Base-by-base conservation (phyloP, 1,140 invertebrate species). In the Solenopsis fugax region DNA sequence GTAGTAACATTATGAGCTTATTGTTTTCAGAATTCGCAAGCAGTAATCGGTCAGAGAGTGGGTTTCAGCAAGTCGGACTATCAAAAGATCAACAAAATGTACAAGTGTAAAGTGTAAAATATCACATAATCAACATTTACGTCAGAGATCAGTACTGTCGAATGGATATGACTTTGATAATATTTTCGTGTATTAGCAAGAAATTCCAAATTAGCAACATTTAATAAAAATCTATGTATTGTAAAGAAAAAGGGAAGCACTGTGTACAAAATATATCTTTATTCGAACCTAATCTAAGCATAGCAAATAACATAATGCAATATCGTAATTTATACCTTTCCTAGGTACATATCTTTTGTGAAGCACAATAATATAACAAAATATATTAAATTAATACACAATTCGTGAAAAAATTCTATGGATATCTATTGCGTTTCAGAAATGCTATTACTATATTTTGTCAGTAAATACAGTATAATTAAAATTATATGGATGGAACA, bases 21-120 rank as follows among this genome's bases (percentile, higher is more conserved):
- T 93, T 21, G 78, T 91, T 50, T 93, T 93, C 89, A 93, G 91
- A 71, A 77, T 37, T 1, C 58, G 2, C 77, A 58, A 18, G 56
- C 16, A 89, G 75, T 77, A 0, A 86, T 96, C 86, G 97, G 97
- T 0, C 97, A 98, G 90, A 95, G 97, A 34, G 96, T 97, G 34
- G 97, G 97, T 9, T 96, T 98, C 72, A 97, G 97, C 54, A 95
- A 95, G 16, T 96, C 95, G 0, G 97, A 98, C 90, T 96, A 98
- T 12, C 96, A 96, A 81, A 98, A 98, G 93, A 95, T 98, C n/a
- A 96, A 97, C 60, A 94, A 95, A 78, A 98, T 98, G 97, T 98
- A 98, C 93, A 96, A 96, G 77, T 98, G 97, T 92, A 52, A 52
- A 50, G 12, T 52, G 13, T 60, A 7, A 21, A 41, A 41, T 41